These are phyloP conservation scores for Neuroscelio doddi DNA, from an alignment of 2,888 invertebrate species.

Conservation along the genomic window DNA sequence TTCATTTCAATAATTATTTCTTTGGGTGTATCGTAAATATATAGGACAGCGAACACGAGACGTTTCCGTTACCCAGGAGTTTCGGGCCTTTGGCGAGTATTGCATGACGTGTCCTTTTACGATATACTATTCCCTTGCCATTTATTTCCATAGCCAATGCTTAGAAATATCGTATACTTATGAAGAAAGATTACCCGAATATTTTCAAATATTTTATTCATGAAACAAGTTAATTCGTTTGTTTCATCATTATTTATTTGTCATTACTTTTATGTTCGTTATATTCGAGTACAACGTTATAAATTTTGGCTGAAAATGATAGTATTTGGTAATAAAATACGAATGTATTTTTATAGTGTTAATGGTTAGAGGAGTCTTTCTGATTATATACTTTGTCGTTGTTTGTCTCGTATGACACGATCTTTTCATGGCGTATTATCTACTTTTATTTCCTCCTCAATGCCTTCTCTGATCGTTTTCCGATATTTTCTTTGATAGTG, in stretches of 20 bases:
- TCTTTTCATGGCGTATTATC: conserved; percentile 15
- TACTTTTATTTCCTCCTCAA: conserved; percentile 14
- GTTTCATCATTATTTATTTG: conserved; percentile 1
- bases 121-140: conserved; percentile 18
- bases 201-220: no score
- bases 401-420: conserved; percentile 13
- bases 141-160: conserved; percentile 28
- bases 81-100: conserved; percentile 24
- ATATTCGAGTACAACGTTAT: no score
- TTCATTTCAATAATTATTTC: background rate
- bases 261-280: no score
- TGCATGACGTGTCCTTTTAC: conserved; percentile 41
- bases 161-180: conserved; percentile 27
- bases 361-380: conserved; percentile 11
- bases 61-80: conserved; percentile 40
- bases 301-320: no score
- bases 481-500: conserved; percentile 24
- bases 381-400: conserved; percentile 16
- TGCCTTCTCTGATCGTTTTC: conserved; percentile 33
- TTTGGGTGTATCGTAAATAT: background rate
- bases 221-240: background rate
- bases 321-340: no score
- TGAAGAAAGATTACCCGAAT: background rate
- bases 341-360: conserved; percentile 15
- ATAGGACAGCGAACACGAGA: conserved; percentile 26